phyloP scores from a whole-genome alignment of 1,140 invertebrate genomes.

The Zophobas atratus region DNA sequence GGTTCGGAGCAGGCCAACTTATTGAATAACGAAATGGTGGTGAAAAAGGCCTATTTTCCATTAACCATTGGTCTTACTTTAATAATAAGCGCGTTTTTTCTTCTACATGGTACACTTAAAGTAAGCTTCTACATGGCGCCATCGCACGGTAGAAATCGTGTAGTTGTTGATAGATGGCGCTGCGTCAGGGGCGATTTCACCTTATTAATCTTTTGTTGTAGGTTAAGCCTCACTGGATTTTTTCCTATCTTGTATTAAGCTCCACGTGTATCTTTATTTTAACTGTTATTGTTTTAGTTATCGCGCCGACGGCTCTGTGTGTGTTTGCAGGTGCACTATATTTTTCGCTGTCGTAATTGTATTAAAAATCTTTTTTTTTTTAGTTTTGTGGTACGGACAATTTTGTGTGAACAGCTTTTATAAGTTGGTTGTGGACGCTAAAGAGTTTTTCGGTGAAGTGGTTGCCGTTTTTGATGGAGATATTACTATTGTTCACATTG shows the following conservation, averaged over 20 bases:
- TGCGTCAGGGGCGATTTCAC: background rate
- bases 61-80: no score
- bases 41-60: no score
- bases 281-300: background rate
- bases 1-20: no score
- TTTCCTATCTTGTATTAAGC: background rate
- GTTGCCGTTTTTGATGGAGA: background rate
- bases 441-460: background rate
- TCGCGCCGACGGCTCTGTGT: background rate
- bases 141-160: no score
- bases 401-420: slow-evolving; percentile 12
- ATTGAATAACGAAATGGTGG: no score
- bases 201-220: background rate
- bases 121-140: no score
- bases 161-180: slow-evolving; percentile 2
- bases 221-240: background rate
- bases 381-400: slow-evolving; percentile 12
- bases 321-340: background rate
- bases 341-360: background rate
- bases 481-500: no score
- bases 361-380: background rate
- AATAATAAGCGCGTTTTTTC: no score
- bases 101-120: no score
- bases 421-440: background rate
- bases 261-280: slow-evolving; percentile 6